Conservation (phyloP, 2,888 invertebrate species). For the Vesta saturnalis region DNA sequence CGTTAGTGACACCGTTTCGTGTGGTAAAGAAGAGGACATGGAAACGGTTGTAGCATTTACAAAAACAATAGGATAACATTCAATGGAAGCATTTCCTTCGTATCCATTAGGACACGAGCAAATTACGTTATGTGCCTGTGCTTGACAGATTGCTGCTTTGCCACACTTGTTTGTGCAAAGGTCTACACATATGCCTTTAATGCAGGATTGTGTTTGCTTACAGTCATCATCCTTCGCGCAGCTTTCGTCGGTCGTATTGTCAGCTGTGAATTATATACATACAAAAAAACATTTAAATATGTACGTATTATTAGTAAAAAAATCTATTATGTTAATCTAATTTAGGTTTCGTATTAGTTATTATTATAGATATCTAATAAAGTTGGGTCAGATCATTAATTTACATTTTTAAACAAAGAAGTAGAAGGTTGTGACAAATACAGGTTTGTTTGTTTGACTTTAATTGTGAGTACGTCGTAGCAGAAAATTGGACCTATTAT, state of each 20-base stretch:
- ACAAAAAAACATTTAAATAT: conserved; percentile 44
- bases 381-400: conserved; percentile 25
- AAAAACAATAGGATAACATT: conserved; percentile 56
- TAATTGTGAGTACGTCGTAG: conserved; percentile 46
- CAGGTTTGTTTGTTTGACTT: conserved; percentile 23
- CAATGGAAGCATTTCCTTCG: conserved; percentile 65
- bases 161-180: conserved; percentile 64
- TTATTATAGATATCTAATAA: conserved; percentile 35
- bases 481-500: conserved; percentile 44
- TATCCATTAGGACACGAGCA: conserved; percentile 63
- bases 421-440: conserved; percentile 32
- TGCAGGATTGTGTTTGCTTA: conserved; percentile 65
- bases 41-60: conserved; percentile 25
- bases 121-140: conserved; percentile 63
- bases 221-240: conserved; percentile 67
- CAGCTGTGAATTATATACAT: conserved; percentile 61
- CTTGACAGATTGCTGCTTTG: conserved; percentile 63
- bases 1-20: neutral
- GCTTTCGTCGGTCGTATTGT: conserved; percentile 58
- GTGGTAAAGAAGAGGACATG: neutral
- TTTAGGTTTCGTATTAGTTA: conserved; percentile 32
- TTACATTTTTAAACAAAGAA: conserved; percentile 29
- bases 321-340: conserved; percentile 34
- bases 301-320: conserved; percentile 38
- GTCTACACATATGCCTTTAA: conserved; percentile 65